Evolutionary conservation across 2,113 vertebrate species (phyloP).

Genomic region (Rissa tridactyla): DNA sequence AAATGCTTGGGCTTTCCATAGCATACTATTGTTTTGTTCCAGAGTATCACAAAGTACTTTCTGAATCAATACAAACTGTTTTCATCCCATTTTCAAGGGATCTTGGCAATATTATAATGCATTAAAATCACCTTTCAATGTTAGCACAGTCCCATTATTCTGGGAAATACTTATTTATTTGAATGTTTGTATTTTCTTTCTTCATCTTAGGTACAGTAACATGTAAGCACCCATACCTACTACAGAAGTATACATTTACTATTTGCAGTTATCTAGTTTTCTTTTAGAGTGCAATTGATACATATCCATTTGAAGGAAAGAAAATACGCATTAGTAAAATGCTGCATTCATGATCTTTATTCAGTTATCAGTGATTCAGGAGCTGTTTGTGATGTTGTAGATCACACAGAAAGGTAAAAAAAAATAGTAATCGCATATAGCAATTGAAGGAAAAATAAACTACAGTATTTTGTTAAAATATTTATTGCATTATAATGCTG

Average conservation of each 20-base stretch:
- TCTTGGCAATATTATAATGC: neutral
- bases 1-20: neutral
- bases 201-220: neutral
- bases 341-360: neutral
- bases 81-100: neutral
- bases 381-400: neutral
- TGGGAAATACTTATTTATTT: neutral
- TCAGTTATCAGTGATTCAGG: neutral
- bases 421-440: fast-evolving
- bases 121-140: neutral
- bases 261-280: neutral
- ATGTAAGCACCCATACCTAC: neutral
- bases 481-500: neutral
- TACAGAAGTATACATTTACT: neutral
- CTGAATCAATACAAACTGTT: neutral
- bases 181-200: neutral
- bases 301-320: neutral
- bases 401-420: neutral
- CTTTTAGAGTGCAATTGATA: neutral
- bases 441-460: neutral
- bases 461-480: neutral
- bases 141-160: neutral
- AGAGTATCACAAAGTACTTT: neutral
- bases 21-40: neutral
- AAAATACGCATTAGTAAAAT: neutral